Evolutionary conservation across 2,888 invertebrate genomes (phyloP), one percentile per base, ranked within the genome.

Genomic region (Polydrusus pterygomalis): DNA sequence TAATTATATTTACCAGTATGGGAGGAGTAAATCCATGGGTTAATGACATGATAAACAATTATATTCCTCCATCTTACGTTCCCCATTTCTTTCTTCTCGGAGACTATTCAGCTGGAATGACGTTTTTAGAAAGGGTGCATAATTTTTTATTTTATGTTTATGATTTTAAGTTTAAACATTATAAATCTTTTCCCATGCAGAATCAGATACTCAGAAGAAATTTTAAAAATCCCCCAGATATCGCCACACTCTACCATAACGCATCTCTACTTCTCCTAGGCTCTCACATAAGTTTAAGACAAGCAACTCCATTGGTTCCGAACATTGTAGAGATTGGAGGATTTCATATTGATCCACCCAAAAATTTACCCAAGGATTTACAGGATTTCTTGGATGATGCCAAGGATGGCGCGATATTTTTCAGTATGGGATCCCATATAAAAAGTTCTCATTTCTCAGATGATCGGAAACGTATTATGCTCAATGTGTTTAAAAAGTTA

Each of bases 351-450:
- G 75, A 80, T 2, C 78, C 82, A 0, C 80, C 83, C 0, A 67
- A 67, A 78, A 64, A 77, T 49, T 64, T 85, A 34, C 83, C 84
- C 0, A 69, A 80, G 65, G 89, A 91, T 81, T 82, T 91, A 0
- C 87, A 90, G 84, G 84, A 86, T 18, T 84, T 89, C 68, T 80
- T 91, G 62, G 90, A 91, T 77, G 84, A 86, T 11, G 88, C 91
- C 0, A 87, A 85, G 67, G 78, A 90, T 65, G 91, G 91, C 0
- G 90, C 89, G 0, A 86, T 91, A 0, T 90, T 90, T 73, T 89
- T 91, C 78, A 91, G 90, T 79, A 89, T 92, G 81, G 92, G 92
- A 1, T 90, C 92, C 0, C 90, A 90, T 77, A 87, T 91, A 0
- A 87, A 89, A 65, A 90, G 90, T 77, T 86, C 88, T n/a, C 88